Evolutionary conservation across 2,113 vertebrate genomes (phyloP), one percentile per base, ranked within the genome.

Genomic region (Syrmaticus mikado): DNA sequence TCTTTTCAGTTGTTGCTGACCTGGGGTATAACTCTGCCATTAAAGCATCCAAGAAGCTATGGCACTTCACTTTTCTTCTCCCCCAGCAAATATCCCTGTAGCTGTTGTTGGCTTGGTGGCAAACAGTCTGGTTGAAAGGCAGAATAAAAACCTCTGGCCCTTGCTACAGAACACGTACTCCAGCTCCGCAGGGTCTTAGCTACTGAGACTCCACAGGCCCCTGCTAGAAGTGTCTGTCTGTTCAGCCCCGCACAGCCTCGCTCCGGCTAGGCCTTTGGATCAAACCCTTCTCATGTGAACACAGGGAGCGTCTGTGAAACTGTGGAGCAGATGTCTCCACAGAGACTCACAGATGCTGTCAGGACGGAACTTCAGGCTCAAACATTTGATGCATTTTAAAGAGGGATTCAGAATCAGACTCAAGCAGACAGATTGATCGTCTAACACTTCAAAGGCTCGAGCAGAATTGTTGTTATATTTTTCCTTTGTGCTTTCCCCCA

Each of bases 371-470:
- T 97, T 98, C 96, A 97, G 97, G 96, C 97, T 98, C 95, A 96
- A 97, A 96, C 97, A 97, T 98, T 98, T 98, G 98, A 98, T 97
- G 97, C 96, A 97, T 98, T 98, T 98, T 97, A 97, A 98, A 98
- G 96, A 98, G 97, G 92, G 94, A 97, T 96, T 98, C 97, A 90
- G 97, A 97, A 94, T 97, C 96, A 96, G 93, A 97, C 94, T 97
- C 97, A 95, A 98, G 96, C 95, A 98, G 98, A 97, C 97, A 98
- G 98, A 98, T 97, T 98, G 97, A 97, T 96, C 71, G 94, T 97
- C 96, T 97, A 97, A 96, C 97, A 97, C 97, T 98, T 98, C 98
- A 98, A 98, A 98, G 97, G 89, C 82, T 92, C 52, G 74, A 92
- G 87, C 75, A 95, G 95, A 94, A 95, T n/a, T 94, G 94, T 85